phyloP scores from a whole-genome alignment of 2,888 invertebrate species.

The Xestia rhomboidea region DNA sequence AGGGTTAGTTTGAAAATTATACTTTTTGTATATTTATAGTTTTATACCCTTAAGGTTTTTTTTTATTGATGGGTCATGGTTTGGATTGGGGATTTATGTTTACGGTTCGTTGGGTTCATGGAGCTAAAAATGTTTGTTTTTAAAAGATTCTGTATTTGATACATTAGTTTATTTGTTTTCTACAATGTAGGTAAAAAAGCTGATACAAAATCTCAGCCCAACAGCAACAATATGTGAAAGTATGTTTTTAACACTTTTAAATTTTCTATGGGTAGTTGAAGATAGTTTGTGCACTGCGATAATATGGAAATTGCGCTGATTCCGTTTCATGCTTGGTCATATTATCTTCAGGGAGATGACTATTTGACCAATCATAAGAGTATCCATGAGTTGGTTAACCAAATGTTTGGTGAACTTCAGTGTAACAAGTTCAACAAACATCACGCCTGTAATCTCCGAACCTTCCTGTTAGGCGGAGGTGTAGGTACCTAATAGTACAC shows the following conservation, averaged over 20 bases:
- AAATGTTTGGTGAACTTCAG: background rate
- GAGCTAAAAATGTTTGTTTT: background rate
- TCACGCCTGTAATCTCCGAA: no score
- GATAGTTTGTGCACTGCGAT: background rate
- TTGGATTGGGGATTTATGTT: slow-evolving; percentile 15
- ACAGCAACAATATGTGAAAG: background rate
- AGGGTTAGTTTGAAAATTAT: slow-evolving; percentile 60
- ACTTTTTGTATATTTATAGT: slow-evolving; percentile 57
- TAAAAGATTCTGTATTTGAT: background rate
- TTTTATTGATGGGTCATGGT: slow-evolving; percentile 50
- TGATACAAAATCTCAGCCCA: background rate
- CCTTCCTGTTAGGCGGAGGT: no score
- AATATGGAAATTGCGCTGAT: background rate
- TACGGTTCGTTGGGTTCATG: background rate
- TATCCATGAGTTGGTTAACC: background rate
- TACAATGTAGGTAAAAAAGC: background rate
- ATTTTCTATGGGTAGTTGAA: background rate
- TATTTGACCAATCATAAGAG: background rate
- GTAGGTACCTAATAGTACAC: no score
- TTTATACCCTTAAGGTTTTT: slow-evolving; percentile 34
- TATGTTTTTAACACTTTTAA: background rate
- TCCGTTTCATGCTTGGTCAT: background rate
- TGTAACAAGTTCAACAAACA: background rate
- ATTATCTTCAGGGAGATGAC: background rate
- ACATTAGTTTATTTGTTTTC: background rate